phyloP scores from a whole-genome alignment of 2,113 vertebrate species.

The Myiopsitta monachus region DNA sequence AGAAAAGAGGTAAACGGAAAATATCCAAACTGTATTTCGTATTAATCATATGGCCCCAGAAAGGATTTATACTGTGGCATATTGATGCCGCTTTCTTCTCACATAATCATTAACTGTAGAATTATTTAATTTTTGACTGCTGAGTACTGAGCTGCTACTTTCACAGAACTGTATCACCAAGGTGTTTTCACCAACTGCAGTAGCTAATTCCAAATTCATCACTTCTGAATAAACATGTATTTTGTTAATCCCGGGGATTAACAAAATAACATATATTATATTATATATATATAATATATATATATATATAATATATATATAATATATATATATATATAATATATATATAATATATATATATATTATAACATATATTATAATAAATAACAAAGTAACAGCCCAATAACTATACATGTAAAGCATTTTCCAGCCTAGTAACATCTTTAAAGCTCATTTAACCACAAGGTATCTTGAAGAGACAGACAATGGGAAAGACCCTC shows the following conservation, averaged over 20 bases:
- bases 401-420: neutral
- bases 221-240: neutral
- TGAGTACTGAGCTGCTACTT: neutral
- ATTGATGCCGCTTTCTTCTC: neutral
- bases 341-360: no score
- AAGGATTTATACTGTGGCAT: neutral
- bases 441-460: neutral
- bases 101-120: neutral
- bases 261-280: no score
- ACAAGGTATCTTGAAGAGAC: accelerated
- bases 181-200: neutral
- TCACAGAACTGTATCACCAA: neutral
- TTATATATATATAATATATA: no score
- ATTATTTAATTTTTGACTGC: neutral
- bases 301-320: no score
- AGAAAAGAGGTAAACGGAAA: neutral
- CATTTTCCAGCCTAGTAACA: neutral
- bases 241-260: neutral
- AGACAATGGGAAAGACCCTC: neutral
- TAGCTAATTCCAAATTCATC: neutral
- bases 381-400: neutral
- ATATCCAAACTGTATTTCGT: neutral
- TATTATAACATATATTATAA: no score
- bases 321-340: no score
- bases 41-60: neutral